Evolutionary conservation across 2,113 vertebrate genomes (phyloP).

Genomic region (Pionites leucogaster): DNA sequence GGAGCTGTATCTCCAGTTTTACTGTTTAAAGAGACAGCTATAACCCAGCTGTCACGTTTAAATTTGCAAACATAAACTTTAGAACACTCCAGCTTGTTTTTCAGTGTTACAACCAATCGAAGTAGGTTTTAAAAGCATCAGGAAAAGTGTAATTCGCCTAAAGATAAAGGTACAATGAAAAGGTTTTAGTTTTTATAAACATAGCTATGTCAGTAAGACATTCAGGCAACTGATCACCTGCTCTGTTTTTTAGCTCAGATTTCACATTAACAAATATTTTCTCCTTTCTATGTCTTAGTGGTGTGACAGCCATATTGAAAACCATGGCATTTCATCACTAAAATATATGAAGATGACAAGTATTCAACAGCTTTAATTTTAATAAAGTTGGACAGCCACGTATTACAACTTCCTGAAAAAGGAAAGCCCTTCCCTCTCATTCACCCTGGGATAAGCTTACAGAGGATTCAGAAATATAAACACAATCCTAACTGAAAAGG

Average conservation of each 20-base stretch:
- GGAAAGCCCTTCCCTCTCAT: neutral
- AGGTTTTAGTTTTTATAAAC: neutral
- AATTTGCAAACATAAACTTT: neutral
- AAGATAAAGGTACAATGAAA: neutral
- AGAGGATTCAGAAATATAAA: neutral
- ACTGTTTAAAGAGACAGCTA: neutral
- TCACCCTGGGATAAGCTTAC: neutral
- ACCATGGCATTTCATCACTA: neutral
- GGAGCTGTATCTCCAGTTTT: slow-evolving; percentile 61
- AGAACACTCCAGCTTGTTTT: neutral
- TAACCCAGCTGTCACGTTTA: neutral
- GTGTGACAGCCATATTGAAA: neutral
- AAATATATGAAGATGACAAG: neutral
- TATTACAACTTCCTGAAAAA: neutral
- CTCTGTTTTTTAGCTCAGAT: neutral
- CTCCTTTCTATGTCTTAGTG: neutral
- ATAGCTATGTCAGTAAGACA: neutral
- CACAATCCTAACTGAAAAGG: neutral
- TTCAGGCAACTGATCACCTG: neutral
- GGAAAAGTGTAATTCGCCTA: neutral
- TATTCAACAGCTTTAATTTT: neutral
- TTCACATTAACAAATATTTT: neutral
- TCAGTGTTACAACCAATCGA: neutral
- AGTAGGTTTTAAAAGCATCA: neutral
- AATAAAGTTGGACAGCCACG: neutral